phyloP scores from a whole-genome alignment of 2,888 invertebrate species.

The Sinopyrophorus schimmeli region DNA sequence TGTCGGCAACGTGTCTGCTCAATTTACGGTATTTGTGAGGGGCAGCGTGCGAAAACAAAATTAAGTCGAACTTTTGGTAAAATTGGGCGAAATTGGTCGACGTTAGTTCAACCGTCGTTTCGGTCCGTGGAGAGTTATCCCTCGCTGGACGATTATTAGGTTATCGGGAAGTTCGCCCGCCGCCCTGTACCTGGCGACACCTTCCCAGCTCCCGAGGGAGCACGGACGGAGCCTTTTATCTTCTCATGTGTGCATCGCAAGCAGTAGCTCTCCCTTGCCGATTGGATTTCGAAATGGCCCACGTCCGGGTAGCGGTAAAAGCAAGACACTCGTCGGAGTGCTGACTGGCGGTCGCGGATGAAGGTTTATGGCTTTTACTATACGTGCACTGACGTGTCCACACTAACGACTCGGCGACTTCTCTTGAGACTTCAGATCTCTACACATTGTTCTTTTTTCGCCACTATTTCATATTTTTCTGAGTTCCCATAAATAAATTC shows the following conservation, averaged over 20 bases:
- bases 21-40: conserved; percentile 50
- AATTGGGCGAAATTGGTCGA: conserved; percentile 66
- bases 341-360: conserved; percentile 54
- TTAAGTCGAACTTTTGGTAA: conserved; percentile 62
- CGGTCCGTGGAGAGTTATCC: conserved; percentile 52
- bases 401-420: conserved; percentile 52
- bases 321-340: conserved; percentile 46
- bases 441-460: conserved; percentile 7
- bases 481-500: too few species aligned
- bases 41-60: conserved; percentile 60
- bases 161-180: conserved; percentile 45
- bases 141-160: conserved; percentile 55
- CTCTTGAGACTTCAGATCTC: conserved; percentile 42
- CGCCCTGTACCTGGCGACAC: conserved; percentile 42
- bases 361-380: conserved; percentile 49
- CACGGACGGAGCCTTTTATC: conserved; percentile 45
- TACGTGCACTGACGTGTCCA: conserved; percentile 53
- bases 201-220: conserved; percentile 37
- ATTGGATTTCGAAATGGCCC: conserved; percentile 44
- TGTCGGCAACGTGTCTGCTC: conserved; percentile 49
- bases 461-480: too few species aligned
- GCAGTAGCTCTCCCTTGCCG: conserved; percentile 40
- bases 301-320: conserved; percentile 44
- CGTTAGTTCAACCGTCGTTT: conserved; percentile 48
- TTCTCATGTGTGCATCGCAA: conserved; percentile 44